Conservation (phyloP, 2,113 vertebrate species). For the Ondatra zibethicus region DNA sequence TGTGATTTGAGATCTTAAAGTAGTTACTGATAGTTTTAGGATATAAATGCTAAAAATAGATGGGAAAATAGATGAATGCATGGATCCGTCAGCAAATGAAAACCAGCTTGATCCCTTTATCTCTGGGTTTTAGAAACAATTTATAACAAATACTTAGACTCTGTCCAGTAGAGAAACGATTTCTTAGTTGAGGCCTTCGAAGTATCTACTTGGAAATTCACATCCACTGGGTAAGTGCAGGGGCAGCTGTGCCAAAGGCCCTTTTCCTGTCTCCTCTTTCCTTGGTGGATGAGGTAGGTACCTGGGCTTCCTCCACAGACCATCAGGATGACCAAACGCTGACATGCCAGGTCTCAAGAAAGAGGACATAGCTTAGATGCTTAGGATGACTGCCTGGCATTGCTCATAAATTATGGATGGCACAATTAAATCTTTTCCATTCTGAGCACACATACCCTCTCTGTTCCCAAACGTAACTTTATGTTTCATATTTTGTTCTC, state of each 20-base stretch:
- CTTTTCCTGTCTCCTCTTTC: neutral
- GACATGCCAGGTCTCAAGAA: neutral
- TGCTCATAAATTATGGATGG: conserved; percentile 25
- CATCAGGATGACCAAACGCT: neutral
- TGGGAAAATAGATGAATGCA: neutral
- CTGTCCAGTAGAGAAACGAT: neutral
- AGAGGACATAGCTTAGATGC: neutral
- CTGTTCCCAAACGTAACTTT: neutral
- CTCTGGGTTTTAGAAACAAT: conserved; percentile 12
- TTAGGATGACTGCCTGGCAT: neutral
- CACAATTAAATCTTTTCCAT: conserved; percentile 25
- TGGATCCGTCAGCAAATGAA: neutral
- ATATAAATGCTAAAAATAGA: neutral
- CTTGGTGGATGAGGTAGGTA: neutral
- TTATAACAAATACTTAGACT: neutral
- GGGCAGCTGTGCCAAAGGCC: neutral
- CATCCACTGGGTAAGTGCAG: neutral
- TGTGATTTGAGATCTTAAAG: neutral
- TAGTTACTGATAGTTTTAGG: neutral
- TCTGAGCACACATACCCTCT: neutral
- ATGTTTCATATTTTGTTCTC: conserved; percentile 37
- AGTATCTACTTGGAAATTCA: neutral
- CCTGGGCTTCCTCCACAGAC: neutral
- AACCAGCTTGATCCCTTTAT: conserved; percentile 19
- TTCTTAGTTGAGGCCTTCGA: conserved; percentile 13